phyloP scores from a whole-genome alignment of 2,888 invertebrate species.

The Machimus rusticus region DNA sequence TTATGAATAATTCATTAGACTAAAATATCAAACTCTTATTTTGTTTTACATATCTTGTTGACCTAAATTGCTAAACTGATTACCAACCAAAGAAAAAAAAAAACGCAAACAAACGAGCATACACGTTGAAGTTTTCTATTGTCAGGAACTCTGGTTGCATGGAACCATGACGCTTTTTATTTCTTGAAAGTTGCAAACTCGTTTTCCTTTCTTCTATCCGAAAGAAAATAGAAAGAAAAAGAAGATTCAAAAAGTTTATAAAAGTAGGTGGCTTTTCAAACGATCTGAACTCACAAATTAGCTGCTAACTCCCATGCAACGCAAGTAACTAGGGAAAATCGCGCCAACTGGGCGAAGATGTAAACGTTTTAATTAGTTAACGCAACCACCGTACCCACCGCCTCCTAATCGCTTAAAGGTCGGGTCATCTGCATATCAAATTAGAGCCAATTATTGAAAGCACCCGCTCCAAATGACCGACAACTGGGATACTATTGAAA shows the following conservation, averaged over 20 bases:
- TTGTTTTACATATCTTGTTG: no score
- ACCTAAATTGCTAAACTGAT: neutral
- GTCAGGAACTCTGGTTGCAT: neutral
- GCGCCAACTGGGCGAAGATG: neutral
- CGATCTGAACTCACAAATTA: neutral
- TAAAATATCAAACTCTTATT: no score
- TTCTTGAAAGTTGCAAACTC: neutral
- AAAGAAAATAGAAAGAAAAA: neutral
- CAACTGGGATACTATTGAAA: neutral
- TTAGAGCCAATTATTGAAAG: slow-evolving; percentile 27
- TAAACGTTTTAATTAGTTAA: neutral
- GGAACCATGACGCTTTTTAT: neutral
- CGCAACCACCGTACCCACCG: neutral
- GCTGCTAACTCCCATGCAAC: neutral
- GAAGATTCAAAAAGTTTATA: neutral
- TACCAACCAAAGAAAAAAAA: neutral
- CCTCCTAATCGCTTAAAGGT: neutral
- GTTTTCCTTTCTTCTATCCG: neutral
- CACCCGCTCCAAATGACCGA: neutral
- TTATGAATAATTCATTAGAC: no score
- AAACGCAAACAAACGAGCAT: neutral
- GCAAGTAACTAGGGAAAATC: neutral
- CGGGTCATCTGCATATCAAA: slow-evolving; percentile 5
- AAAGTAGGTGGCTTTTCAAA: neutral
- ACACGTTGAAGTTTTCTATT: neutral